Conservation (phyloP, 2,797 vertebrate genomes). For the Anabas testudineus region DNA sequence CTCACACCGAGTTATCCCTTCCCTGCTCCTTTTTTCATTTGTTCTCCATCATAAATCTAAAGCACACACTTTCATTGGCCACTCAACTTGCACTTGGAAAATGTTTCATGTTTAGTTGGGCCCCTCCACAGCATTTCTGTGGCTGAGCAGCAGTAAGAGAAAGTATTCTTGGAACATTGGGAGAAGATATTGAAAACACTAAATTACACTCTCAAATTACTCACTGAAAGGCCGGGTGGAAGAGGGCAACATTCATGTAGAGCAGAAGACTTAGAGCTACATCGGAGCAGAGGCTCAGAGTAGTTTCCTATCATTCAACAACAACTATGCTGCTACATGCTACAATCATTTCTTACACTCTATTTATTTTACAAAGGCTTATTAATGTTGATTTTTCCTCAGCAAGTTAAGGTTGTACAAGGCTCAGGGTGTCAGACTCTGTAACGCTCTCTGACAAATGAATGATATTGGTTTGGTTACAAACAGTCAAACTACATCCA, state of each 20-base stretch:
- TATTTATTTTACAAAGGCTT: neutral
- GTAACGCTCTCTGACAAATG: neutral
- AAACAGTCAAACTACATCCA: neutral
- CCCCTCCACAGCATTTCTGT: conserved; percentile 56
- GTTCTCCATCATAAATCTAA: conserved; percentile 40
- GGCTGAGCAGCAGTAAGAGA: conserved; percentile 49
- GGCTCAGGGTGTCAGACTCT: neutral
- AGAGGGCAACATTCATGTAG: conserved; percentile 23
- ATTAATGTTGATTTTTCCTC: neutral
- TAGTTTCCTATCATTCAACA: neutral
- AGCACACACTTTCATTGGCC: conserved; percentile 15
- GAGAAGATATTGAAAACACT: conserved; percentile 62
- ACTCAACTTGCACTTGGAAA: conserved; percentile 41
- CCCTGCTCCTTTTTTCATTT: conserved; percentile 5
- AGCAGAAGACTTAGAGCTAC: conserved; percentile 15
- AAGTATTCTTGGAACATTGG: conserved; percentile 49
- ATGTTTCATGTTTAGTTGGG: conserved; percentile 54
- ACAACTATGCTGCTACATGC: neutral
- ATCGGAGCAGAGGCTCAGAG: neutral
- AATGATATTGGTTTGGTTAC: neutral
- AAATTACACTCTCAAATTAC: conserved; percentile 56
- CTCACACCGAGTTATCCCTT: neutral
- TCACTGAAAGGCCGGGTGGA: conserved; percentile 37
- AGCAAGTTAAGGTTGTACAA: neutral
- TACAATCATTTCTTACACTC: neutral